Conservation (phyloP, 2,888 invertebrate species). For the Rugalucina vietnamica region DNA sequence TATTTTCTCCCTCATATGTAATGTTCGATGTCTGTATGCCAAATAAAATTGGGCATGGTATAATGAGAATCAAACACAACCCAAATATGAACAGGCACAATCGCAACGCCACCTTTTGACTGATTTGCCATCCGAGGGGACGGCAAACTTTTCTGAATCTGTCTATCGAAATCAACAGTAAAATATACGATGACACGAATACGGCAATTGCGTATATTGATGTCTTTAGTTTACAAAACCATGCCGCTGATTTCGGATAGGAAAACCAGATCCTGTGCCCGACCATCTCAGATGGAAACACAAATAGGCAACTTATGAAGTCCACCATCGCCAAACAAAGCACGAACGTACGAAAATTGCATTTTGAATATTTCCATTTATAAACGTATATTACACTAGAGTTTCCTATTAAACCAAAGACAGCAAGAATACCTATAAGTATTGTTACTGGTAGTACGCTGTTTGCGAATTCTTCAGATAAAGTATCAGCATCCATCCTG, state of each 20-base stretch:
- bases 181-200: neutral
- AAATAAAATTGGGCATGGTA: neutral
- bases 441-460: slow-evolving; percentile 34
- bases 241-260: neutral
- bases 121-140: neutral
- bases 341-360: slow-evolving; percentile 47
- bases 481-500: neutral
- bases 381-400: slow-evolving; percentile 45
- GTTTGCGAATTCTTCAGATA: neutral
- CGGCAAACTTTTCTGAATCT: neutral
- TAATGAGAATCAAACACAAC: neutral
- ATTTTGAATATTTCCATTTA: slow-evolving; percentile 21
- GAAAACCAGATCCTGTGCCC: slow-evolving; percentile 8
- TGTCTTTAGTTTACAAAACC: neutral
- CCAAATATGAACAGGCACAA: neutral
- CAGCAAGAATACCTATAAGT: slow-evolving; percentile 31
- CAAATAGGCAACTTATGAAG: slow-evolving; percentile 40
- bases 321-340: slow-evolving; percentile 40
- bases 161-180: neutral
- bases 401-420: slow-evolving; percentile 43
- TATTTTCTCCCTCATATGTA: neutral
- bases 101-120: neutral
- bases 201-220: neutral
- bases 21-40: neutral
- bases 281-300: slow-evolving; percentile 47